A percentile compares a stretch with the other conserved stretches of the same genome.
These are phyloP conservation scores for Heterotilapia buettikoferi DNA, from an alignment of 2,113 vertebrate genomes.

Conservation along the genomic window DNA sequence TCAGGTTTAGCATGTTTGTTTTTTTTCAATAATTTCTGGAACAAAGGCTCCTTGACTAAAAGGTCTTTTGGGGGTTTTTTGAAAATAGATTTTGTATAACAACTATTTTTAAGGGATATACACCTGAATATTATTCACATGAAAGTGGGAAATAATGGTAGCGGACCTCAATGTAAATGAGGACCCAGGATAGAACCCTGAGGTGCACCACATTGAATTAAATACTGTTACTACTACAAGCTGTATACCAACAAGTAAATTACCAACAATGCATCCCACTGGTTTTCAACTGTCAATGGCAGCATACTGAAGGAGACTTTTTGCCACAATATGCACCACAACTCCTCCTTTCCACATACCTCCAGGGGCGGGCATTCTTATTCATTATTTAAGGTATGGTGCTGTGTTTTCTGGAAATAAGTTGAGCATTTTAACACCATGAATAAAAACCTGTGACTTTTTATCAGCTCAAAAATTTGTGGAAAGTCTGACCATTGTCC, in stretches of 20 bases:
- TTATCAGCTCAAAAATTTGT: background rate
- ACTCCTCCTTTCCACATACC: background rate
- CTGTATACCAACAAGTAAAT: background rate
- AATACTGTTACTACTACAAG: background rate
- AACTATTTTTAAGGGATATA: background rate
- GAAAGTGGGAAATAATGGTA: background rate
- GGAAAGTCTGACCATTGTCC: background rate
- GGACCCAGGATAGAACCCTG: background rate
- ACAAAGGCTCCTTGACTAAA: background rate
- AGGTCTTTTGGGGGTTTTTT: accelerated
- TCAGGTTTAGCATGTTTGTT: background rate
- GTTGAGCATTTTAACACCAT: background rate
- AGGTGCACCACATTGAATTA: background rate
- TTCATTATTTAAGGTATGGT: background rate
- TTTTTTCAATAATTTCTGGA: background rate
- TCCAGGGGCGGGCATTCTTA: background rate
- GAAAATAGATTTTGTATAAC: background rate
- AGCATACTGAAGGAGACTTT: background rate
- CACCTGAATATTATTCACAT: background rate
- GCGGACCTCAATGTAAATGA: background rate
- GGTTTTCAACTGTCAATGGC: background rate
- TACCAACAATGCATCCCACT: background rate
- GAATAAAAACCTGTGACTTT: background rate
- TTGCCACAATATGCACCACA: background rate
- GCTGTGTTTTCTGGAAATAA: background rate